These are phyloP conservation scores for Callochromis pleurospilus DNA, from an alignment of 2,113 vertebrate genomes.

Conservation along the genomic window DNA sequence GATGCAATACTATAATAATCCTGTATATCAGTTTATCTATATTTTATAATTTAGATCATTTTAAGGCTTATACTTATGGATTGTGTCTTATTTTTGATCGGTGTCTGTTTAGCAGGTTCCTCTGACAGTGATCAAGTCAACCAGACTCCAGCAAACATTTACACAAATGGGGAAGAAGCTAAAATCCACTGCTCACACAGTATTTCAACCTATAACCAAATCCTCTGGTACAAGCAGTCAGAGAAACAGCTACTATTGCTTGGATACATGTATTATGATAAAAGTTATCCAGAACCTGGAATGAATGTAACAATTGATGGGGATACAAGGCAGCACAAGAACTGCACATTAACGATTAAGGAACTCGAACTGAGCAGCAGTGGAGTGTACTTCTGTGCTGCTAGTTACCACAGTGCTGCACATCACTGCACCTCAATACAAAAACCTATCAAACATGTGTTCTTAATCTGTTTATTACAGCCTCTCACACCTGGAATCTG, in stretches of 20 bases:
- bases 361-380: accelerated
- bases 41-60: accelerated
- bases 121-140: background rate
- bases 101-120: background rate
- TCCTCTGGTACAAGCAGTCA: slow-evolving; percentile 30
- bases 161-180: accelerated
- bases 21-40: background rate
- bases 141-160: background rate
- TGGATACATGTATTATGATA: background rate
- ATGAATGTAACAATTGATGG: background rate
- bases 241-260: background rate
- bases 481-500: accelerated
- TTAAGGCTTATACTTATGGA: background rate
- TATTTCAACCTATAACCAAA: background rate
- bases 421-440: too few relatives aligned
- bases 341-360: background rate
- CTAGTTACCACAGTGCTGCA: too few relatives aligned
- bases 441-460: accelerated
- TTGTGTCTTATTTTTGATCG: accelerated
- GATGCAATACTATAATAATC: background rate
- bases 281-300: accelerated
- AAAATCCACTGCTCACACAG: background rate
- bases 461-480: background rate
- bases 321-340: background rate
- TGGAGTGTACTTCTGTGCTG: too few relatives aligned